Conservation (phyloP, 2,888 invertebrate species). For the Metopia argyrocephala region DNA sequence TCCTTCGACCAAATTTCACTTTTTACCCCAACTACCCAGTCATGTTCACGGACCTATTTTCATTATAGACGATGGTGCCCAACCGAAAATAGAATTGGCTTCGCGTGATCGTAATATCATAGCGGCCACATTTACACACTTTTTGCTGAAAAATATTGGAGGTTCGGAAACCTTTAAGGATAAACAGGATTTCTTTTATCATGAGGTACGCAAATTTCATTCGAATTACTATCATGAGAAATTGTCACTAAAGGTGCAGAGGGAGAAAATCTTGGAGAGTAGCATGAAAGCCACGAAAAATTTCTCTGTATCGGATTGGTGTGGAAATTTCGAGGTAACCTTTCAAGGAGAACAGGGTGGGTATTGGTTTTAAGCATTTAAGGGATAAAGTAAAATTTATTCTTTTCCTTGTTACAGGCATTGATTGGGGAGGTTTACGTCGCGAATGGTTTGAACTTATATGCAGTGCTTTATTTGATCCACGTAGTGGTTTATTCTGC, state of each 20-base stretch:
- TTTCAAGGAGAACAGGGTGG: constrained; percentile 96
- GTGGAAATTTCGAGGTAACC: constrained; percentile 93
- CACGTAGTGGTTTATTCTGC: constrained; percentile 88
- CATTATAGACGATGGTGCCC: constrained; percentile 93
- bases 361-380: neutral
- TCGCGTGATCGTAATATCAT: constrained; percentile 93
- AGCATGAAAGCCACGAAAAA: constrained; percentile 91
- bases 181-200: constrained; percentile 89
- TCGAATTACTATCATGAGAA: constrained; percentile 93
- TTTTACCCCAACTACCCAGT: constrained; percentile 78
- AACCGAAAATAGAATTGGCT: constrained; percentile 89
- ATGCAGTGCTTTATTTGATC: constrained; percentile 92
- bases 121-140: constrained; percentile 94
- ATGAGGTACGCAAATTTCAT: constrained; percentile 90
- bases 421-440: constrained; percentile 96
- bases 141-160: constrained; percentile 94
- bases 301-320: constrained; percentile 94
- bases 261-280: constrained; percentile 89
- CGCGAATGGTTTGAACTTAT: constrained; percentile 97
- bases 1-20: constrained; percentile 94
- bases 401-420: constrained; percentile 80
- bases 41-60: constrained; percentile 83
- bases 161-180: constrained; percentile 96
- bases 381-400: neutral
- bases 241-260: constrained; percentile 87